Evolutionary conservation across 2,888 invertebrate species (phyloP), one percentile per base, ranked within the genome.

Genomic region (Macaria notata): DNA sequence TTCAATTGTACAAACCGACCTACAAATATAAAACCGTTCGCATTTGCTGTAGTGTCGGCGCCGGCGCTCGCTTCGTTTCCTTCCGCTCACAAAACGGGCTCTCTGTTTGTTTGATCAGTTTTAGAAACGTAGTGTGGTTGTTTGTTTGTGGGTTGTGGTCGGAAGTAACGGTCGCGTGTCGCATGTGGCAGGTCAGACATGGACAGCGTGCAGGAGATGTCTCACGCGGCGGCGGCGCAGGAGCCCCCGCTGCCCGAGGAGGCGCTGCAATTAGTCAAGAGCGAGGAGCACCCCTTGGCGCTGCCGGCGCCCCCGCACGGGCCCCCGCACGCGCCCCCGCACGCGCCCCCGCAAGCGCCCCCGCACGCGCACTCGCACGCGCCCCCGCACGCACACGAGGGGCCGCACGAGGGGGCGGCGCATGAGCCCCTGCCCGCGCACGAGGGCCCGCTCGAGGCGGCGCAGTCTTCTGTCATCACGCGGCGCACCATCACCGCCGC

Each of bases 401-500:
- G 9, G 42, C 56, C 50, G 49, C 41, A 41, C 64, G 44, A 33
- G 30, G 64, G 31, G 64, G 66, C 5, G 66, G 62, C 9, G 69
- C 74, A 4, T 76, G 33, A 73, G n/a, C n/a, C n/a, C n/a, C 89
- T 59, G 65, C 83, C 87, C 49, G 33, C 50, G 49, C 39, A 38
- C 64, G 44, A 33, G 30, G 64, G 33, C 63, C 66, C 6, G 66
- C 61, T 9, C 68, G 74, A 4, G 76, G 33, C 73, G n/a, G 89
- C 82, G 78, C 55, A 72, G 75, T 83, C 81, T 57, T 86, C 89
- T 9, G 94, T 94, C 29, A 94, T 94, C 74, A 93, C 93, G 33
- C 88, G 93, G 7, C 89, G 94, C 49, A 94, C 93, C 36, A 94
- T 94, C 70, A 94, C 93, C 30, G 88, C 94, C 7, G 89, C 93